Evolutionary conservation across 2,888 invertebrate species (phyloP), one percentile per base, ranked within the genome.

Genomic region (Aricia artaxerxes): DNA sequence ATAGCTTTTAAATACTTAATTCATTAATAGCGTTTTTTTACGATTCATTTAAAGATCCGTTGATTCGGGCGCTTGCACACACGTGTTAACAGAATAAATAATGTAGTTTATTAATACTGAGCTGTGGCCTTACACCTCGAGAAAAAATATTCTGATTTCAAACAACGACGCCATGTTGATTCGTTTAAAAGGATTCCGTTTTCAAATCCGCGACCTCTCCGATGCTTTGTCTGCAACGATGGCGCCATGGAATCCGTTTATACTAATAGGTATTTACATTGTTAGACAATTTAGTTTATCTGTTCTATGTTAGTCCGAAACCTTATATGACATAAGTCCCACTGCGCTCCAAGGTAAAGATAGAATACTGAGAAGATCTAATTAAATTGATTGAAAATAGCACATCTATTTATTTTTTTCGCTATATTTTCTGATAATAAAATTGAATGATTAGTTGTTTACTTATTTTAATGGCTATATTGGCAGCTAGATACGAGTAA

Each of bases 241-340:
- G 76, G 76, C 76, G 53, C 76, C 76, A 76, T 35, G 13, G 57
- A 76, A 76, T 53, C 76, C 76, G 35, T 76, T 76, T 76, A 76
- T 53, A 53, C 76, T 76, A 53, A 57, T 76, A 76, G 76, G 76
- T 76, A 76, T 76, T 69, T 76, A 76, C 76, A 76, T 76, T 57
- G 76, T 57, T 53, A 76, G 76, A 57, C 76, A 76, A 76, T 76
- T 53, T 53, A 76, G 53, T 53, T 53, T 76, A 76, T 76, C 76
- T 76, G 57, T 76, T 53, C 76, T 76, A 76, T 76, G 57, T 76
- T 57, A 53, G 53, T 76, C 31, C 53, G 76, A 76, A 76, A 57
- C 76, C 76, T 7, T 76, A 76, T 76, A 75, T 6, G 49, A 75
- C 24, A 49, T 75, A 35, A 57, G 53, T 24, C 76, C 57, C 35